Evolutionary conservation across 2,797 vertebrate species (phyloP).

Genomic region (Myotis daubentonii): DNA sequence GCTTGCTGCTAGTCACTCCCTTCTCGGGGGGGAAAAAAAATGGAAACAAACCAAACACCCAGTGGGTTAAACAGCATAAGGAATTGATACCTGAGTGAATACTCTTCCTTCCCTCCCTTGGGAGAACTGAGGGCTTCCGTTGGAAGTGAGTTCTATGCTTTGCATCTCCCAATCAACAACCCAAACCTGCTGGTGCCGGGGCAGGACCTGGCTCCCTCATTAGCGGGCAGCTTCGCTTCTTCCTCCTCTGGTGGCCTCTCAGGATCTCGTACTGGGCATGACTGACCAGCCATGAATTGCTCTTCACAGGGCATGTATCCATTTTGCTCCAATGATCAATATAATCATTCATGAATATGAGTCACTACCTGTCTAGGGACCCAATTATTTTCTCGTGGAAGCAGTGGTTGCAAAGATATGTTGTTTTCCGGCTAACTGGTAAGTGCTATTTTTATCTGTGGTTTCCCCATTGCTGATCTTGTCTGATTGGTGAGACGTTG

Average conservation of each 20-base stretch:
- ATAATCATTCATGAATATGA: conserved; percentile 77
- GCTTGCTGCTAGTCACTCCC: not conserved
- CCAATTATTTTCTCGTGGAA: conserved; percentile 78
- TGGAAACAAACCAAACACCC: not conserved
- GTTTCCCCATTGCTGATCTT: conserved; percentile 49
- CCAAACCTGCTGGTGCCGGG: not conserved
- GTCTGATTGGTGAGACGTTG: conserved; percentile 62
- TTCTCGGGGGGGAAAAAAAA: not conserved
- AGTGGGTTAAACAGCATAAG: not conserved
- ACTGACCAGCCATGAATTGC: conserved; percentile 48
- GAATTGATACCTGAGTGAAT: not conserved
- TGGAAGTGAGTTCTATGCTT: not conserved
- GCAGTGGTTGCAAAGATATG: conserved; percentile 71
- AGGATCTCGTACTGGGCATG: not conserved
- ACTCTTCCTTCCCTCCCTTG: not conserved
- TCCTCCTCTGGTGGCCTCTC: not conserved
- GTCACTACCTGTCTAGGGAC: conserved; percentile 74
- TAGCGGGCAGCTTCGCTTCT: not conserved
- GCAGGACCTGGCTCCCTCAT: conserved; percentile 42
- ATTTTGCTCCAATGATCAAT: conserved; percentile 76
- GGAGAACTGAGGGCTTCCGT: not conserved
- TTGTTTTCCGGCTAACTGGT: conserved; percentile 73
- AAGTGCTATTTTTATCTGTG: conserved; percentile 74
- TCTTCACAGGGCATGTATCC: conserved; percentile 61
- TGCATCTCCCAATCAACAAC: not conserved